Evolutionary conservation across 2,797 vertebrate species (phyloP).

Genomic region (Onychomys leucogaster): DNA sequence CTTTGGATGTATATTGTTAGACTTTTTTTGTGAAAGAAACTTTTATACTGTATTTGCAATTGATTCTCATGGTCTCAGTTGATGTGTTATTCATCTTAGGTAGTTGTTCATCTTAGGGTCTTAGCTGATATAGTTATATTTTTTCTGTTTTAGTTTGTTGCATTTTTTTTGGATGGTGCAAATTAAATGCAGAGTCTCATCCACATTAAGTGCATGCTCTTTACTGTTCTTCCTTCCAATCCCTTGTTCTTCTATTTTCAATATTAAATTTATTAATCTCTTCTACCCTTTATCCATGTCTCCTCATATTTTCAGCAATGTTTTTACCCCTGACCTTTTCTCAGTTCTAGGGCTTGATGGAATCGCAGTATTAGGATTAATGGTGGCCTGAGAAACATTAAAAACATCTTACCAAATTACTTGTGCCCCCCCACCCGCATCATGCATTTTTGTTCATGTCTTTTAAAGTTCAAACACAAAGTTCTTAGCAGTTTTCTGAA

Average conservation of each 20-base stretch:
- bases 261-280: background rate
- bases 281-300: background rate
- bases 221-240: background rate
- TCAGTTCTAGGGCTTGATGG: background rate
- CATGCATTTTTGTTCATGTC: background rate
- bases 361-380: background rate
- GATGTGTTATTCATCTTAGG: background rate
- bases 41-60: background rate
- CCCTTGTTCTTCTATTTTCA: background rate
- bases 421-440: background rate
- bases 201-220: too few relatives aligned
- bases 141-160: background rate
- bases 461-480: background rate
- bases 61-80: background rate
- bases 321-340: background rate
- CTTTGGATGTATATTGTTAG: background rate
- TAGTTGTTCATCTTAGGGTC: background rate
- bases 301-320: background rate
- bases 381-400: background rate
- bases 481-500: conserved; percentile 4
- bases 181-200: background rate
- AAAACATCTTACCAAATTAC: background rate
- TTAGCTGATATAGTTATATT: background rate
- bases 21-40: background rate
- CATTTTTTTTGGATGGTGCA: background rate